Evolutionary conservation across 2,888 invertebrate genomes (phyloP), one percentile per base, ranked within the genome.

Genomic region (Macropis europaea): DNA sequence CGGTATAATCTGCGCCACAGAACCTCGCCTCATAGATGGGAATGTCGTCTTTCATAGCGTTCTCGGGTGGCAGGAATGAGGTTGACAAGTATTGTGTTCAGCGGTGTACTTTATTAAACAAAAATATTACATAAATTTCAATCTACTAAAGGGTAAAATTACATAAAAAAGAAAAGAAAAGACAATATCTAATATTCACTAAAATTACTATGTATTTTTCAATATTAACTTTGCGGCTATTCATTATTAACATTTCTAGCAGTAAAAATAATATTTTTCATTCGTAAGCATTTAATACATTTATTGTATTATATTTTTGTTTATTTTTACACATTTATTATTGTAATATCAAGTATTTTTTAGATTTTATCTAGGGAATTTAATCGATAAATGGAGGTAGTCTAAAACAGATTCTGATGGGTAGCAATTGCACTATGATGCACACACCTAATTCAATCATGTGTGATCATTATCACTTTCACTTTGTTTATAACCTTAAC

Each of bases 401-500:
- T 36, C 34, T n/a, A 19, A 52, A n/a, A n/a, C n/a, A n/a, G n/a
- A n/a, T n/a, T n/a, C 53, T 47, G 52, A 30, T 30, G 24, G 53
- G 15, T 47, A 15, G n/a, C 19, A 64, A 45, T 32, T 47, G 38
- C 9, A 38, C 19, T 26, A 30, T 45, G 19, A 67, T 67, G 43
- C 43, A 56, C 38, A 66, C 38, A 13, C 34, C 67, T 69, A 56
- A 45, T 59, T 63, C 13, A 11, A 60, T 50, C 40, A 73, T 64
- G 53, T 40, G 47, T 52, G 71, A 63, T 70, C 60, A 26, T 48
- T 72, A 59, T 69, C 69, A 69, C 66, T 70, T 73, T 72, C 60
- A 68, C 67, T 38, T 66, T 67, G 69, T 67, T 79, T 67, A 67
- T 76, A 72, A 73, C 52, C 60, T 56, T 38, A 53, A 19, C 22